Conservation (phyloP, 2,888 invertebrate species). For the Eupeodes latifasciatus region DNA sequence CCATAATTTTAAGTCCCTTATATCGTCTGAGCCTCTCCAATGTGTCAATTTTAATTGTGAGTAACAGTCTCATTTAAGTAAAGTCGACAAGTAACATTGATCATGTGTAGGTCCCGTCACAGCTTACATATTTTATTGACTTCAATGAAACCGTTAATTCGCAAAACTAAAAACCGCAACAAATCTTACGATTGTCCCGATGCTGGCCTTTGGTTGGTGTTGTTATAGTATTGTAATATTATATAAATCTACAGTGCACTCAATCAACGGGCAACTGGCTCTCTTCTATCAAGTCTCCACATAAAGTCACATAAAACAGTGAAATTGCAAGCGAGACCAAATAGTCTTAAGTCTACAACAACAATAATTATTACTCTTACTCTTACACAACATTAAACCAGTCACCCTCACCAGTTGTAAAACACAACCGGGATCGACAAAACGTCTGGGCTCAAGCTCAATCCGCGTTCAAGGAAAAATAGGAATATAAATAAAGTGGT, state of each 20-base stretch:
- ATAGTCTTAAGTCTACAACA: background rate
- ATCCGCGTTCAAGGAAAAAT: background rate
- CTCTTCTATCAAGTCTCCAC: background rate
- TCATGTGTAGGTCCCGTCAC: too few relatives aligned
- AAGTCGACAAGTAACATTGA: too few relatives aligned
- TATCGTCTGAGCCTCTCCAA: too few relatives aligned
- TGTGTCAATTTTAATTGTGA: too few relatives aligned
- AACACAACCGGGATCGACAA: background rate
- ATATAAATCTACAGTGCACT: too few relatives aligned
- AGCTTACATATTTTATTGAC: background rate
- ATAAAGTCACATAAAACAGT: background rate
- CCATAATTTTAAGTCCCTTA: too few relatives aligned
- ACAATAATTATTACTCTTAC: too few relatives aligned
- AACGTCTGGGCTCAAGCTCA: background rate
- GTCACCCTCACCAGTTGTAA: background rate
- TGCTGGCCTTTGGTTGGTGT: too few relatives aligned
- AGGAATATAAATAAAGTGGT: background rate
- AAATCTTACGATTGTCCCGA: too few relatives aligned
- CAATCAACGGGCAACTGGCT: too few relatives aligned
- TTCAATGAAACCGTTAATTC: conserved; percentile 15
- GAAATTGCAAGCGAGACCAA: background rate
- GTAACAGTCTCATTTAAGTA: too few relatives aligned
- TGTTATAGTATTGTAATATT: too few relatives aligned
- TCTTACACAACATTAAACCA: background rate
- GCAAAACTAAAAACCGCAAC: background rate